Conservation (phyloP, 2,113 vertebrate species). For the Scomber scombrus region DNA sequence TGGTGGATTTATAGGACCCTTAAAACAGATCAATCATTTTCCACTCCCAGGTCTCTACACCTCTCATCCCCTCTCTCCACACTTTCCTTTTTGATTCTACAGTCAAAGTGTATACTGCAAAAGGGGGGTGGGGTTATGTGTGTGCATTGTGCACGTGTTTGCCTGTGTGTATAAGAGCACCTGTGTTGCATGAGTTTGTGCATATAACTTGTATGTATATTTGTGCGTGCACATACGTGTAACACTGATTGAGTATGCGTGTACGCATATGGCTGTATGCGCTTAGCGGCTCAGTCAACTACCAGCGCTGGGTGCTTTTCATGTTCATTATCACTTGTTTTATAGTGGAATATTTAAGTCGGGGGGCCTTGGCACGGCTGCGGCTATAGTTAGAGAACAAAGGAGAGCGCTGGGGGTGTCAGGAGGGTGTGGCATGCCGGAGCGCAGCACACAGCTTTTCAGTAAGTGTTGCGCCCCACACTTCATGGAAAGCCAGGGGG, state of each 20-base stretch:
- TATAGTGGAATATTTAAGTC: slow-evolving; percentile 87
- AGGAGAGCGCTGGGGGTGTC: slow-evolving; percentile 77
- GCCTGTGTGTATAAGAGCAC: slow-evolving; percentile 39
- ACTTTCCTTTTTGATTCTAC: slow-evolving; percentile 72
- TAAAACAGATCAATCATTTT: slow-evolving; percentile 84
- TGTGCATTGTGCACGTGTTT: slow-evolving; percentile 21
- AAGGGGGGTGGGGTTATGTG: slow-evolving; percentile 19
- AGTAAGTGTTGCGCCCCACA: slow-evolving; percentile 82
- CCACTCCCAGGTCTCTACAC: slow-evolving; percentile 75
- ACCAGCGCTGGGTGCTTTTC: slow-evolving; percentile 74
- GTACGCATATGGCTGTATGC: slow-evolving; percentile 45
- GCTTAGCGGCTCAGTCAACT: slow-evolving; percentile 75
- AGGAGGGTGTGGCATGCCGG: slow-evolving; percentile 79
- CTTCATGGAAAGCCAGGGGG: slow-evolving; percentile 84
- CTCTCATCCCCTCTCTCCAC: slow-evolving; percentile 75
- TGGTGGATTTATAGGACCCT: slow-evolving; percentile 79
- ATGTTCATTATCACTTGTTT: slow-evolving; percentile 85
- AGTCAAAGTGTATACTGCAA: slow-evolving; percentile 51
- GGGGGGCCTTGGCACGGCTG: slow-evolving; percentile 79
- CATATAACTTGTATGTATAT: slow-evolving; percentile 49
- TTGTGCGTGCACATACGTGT: slow-evolving; percentile 56
- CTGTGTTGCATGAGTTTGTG: slow-evolving; percentile 46
- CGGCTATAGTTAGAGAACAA: slow-evolving; percentile 88
- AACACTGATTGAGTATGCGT: slow-evolving; percentile 36
- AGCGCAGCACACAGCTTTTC: slow-evolving; percentile 78